Base-by-base conservation (phyloP, 2,888 invertebrate species). In the Lepidocyrtoides sp. region DNA sequence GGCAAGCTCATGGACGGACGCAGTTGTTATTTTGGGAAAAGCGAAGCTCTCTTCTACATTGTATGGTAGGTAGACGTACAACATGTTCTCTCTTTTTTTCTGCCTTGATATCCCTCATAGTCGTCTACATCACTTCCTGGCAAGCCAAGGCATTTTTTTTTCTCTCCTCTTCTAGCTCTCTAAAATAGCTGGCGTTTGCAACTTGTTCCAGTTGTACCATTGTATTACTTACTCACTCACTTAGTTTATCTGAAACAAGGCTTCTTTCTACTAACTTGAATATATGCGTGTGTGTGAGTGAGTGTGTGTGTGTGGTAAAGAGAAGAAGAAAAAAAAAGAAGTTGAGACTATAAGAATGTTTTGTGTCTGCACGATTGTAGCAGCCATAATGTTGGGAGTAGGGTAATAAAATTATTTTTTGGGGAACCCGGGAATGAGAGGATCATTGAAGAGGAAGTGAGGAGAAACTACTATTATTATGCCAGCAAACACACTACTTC, bases 351-450 rank as follows among this genome's bases (percentile, higher is more conserved):
- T 66, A 32, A 32, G 29, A 36, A 36, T 66, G 29, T 85, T 57
- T n/a, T 75, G 54, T 86, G 77, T 60, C 77, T 77, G 26, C 17
- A 63, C 66, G 51, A 72, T 54, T 66, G 69, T 88, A 36, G 29
- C 36, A 83, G 83, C 83, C 91, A 87, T 83, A 87, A 87, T 86
- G 91, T 81, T 91, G 91, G 81, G 91, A 91, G 86, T 91, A 79
- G 85, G 91, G 91, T 81, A 91, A 91, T 91, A 91, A 91, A 91
- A 91, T 91, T 91, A 91, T 86, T 90, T 88, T 88, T 89, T 32
- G 48, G 88, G 81, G 32, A 81, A 81, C 79, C 48, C 87, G 60
- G 63, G 77, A 87, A 77, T 77, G 77, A 77, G 79, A 87, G 85
- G 57, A 85, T 85, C 85, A 75, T 75, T 57, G 63, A 57, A 36